These are phyloP conservation scores for Eleutherodactylus coqui DNA, from an alignment of 2,797 vertebrate genomes.

Conservation along the genomic window DNA sequence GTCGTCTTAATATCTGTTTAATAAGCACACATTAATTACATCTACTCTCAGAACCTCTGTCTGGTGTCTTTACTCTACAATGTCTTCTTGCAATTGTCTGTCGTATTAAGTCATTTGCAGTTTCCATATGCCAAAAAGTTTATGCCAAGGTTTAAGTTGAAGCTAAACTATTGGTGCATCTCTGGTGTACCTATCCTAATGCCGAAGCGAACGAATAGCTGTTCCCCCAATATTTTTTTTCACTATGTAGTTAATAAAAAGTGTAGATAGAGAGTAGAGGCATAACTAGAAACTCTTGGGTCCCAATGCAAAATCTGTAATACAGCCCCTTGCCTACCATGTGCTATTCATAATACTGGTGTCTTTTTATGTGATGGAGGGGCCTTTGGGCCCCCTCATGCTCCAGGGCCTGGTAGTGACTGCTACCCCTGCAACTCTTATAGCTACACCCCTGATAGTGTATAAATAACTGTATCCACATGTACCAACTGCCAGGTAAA, in stretches of 20 bases:
- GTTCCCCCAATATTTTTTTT: too few relatives aligned
- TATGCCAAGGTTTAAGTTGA: not conserved
- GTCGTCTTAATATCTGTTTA: conserved; percentile 15
- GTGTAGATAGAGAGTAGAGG: not conserved
- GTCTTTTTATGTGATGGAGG: too few relatives aligned
- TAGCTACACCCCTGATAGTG: too few relatives aligned
- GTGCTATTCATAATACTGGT: too few relatives aligned
- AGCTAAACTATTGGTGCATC: not conserved
- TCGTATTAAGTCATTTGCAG: not conserved
- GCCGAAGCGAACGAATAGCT: not conserved
- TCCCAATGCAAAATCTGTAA: too few relatives aligned
- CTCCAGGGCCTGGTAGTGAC: too few relatives aligned
- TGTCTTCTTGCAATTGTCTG: not conserved
- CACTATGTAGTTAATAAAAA: not conserved
- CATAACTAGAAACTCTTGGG: too few relatives aligned
- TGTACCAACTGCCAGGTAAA: too few relatives aligned
- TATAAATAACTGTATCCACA: not conserved
- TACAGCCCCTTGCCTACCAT: too few relatives aligned
- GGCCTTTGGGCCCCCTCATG: too few relatives aligned
- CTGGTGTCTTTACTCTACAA: not conserved
- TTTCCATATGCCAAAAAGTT: not conserved
- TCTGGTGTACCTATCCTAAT: not conserved
- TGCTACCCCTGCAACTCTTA: too few relatives aligned
- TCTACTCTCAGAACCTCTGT: conserved; percentile 5
- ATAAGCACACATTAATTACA: conserved; percentile 30